phyloP scores from a whole-genome alignment of 2,113 vertebrate species.

The Pterophyllum scalare region DNA sequence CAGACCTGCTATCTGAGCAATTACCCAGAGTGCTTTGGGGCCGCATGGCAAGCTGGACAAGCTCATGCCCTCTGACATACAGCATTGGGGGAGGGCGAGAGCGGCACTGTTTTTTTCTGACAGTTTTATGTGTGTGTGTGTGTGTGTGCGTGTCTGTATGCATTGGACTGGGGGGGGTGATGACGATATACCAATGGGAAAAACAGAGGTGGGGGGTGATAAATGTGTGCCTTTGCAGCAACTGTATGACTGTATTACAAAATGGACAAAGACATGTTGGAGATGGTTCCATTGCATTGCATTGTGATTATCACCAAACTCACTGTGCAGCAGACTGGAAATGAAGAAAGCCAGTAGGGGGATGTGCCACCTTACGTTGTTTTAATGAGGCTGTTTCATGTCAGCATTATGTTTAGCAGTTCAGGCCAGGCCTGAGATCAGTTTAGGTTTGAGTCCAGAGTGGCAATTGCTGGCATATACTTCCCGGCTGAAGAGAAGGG shows the following conservation, averaged over 20 bases:
- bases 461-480: background rate
- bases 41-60: slow-evolving; percentile 72
- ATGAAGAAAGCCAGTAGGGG: slow-evolving; percentile 4
- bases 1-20: slow-evolving; percentile 79
- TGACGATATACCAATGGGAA: slow-evolving; percentile 47
- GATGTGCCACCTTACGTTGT: background rate
- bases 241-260: slow-evolving; percentile 49
- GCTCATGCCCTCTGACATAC: slow-evolving; percentile 76
- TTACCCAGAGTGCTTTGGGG: slow-evolving; percentile 80
- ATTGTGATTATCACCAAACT: slow-evolving; percentile 55
- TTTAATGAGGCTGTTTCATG: background rate
- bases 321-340: slow-evolving; percentile 16
- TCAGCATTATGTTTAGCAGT: background rate
- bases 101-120: slow-evolving; percentile 47
- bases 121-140: slow-evolving; percentile 30
- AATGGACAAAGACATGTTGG: slow-evolving; percentile 63
- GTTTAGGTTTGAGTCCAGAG: background rate
- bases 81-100: slow-evolving; percentile 50
- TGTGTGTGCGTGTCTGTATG: background rate
- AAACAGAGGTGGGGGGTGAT: slow-evolving; percentile 29
- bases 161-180: slow-evolving; percentile 5
- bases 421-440: background rate
- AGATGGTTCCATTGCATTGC: slow-evolving; percentile 17
- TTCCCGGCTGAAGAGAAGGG: background rate
- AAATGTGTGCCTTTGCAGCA: slow-evolving; percentile 39